Percentiles rank a stretch among this genome's conserved stretches.
Evolutionary conservation across 2,797 vertebrate species (phyloP).

Genomic region (Florisuga fusca): DNA sequence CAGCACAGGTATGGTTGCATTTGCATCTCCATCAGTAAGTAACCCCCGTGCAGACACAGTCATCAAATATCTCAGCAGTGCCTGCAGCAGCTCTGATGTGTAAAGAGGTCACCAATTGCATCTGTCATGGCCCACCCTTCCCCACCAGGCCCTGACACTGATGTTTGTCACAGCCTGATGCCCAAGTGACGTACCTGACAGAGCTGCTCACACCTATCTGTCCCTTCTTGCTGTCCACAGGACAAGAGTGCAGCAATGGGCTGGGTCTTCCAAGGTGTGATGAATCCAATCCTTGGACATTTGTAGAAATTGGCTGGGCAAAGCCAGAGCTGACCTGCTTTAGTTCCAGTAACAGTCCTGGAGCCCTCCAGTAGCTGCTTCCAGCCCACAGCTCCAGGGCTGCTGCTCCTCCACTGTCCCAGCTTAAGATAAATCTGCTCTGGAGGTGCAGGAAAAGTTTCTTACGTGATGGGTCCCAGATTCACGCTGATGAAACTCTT

Average conservation of each 20-base stretch:
- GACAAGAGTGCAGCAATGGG: too few species aligned
- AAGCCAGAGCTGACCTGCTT: background rate
- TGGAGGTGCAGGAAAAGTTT: background rate
- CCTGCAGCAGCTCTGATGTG: background rate
- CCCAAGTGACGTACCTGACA: fast-evolving
- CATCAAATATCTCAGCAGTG: background rate
- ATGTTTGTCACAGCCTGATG: fast-evolving
- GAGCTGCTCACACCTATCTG: background rate
- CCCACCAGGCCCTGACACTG: background rate
- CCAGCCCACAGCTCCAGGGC: background rate
- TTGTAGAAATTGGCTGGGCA: background rate
- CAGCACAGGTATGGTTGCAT: background rate
- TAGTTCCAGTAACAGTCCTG: background rate
- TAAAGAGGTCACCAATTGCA: fast-evolving
- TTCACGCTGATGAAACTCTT: background rate
- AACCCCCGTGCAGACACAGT: background rate
- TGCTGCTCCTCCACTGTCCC: fast-evolving
- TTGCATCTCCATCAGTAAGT: fast-evolving
- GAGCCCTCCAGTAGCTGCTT: background rate
- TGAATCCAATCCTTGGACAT: background rate
- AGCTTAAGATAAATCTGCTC: background rate
- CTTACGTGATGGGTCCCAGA: background rate
- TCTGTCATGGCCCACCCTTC: background rate
- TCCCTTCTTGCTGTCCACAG: background rate
- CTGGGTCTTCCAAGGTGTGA: background rate